phyloP scores from a whole-genome alignment of 2,888 invertebrate species.

The Anoncus sp. region DNA sequence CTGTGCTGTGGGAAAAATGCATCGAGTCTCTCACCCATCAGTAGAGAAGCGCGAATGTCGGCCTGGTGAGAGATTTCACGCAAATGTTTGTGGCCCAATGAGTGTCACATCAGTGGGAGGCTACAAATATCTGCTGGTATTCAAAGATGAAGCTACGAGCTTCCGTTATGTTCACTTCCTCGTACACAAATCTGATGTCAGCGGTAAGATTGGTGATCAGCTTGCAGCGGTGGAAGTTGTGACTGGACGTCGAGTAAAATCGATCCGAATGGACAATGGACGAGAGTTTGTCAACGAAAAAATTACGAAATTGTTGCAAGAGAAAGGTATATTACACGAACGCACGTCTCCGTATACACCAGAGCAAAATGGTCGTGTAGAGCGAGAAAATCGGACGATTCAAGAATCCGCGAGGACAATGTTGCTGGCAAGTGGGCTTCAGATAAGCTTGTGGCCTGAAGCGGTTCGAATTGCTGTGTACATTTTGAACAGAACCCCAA shows the following conservation, averaged over 20 bases:
- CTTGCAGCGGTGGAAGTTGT: slow-evolving; percentile 21
- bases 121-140: slow-evolving; percentile 46
- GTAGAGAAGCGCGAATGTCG: slow-evolving; percentile 7
- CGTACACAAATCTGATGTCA: slow-evolving; percentile 52
- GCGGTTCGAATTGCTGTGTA: too few relatives aligned
- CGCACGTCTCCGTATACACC: slow-evolving; percentile 61
- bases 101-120: slow-evolving; percentile 49
- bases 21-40: slow-evolving; percentile 47
- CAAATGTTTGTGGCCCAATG: slow-evolving; percentile 61
- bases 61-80: slow-evolving; percentile 57
- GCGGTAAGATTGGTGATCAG: neutral
- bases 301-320: neutral
- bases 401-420: too few relatives aligned
- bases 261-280: neutral
- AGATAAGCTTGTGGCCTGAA: too few relatives aligned
- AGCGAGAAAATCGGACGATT: too few relatives aligned
- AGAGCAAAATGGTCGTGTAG: slow-evolving; percentile 57
- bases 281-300: slow-evolving; percentile 5
- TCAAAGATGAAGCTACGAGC: slow-evolving; percentile 60
- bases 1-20: slow-evolving; percentile 57
- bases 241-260: slow-evolving; percentile 26
- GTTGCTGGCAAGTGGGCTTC: too few relatives aligned
- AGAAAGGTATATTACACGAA: slow-evolving; percentile 47
- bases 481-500: too few relatives aligned
- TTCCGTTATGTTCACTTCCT: slow-evolving; percentile 49